Percentiles rank a stretch among this genome's conserved stretches.
phyloP scores from a whole-genome alignment of 2,797 vertebrate genomes.

The Catamblyrhynchus diadema region DNA sequence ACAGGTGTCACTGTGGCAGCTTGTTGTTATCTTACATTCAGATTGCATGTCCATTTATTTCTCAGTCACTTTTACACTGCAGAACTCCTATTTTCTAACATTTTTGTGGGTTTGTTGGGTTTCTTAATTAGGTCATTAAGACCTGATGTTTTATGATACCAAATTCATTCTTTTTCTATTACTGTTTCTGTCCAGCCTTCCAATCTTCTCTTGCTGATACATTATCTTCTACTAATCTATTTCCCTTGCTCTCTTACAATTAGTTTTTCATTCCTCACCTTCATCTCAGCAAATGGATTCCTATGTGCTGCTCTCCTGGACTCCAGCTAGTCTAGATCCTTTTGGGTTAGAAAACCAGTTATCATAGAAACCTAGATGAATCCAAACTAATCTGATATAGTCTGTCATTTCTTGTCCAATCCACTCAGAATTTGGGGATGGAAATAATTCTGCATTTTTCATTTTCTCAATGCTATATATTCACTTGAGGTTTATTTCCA shows the following conservation, averaged over 20 bases:
- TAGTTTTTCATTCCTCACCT: background rate
- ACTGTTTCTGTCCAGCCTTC: background rate
- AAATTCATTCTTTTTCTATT: background rate
- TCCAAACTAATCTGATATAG: background rate
- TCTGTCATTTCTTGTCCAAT: background rate
- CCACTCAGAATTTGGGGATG: background rate
- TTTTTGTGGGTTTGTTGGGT: rapidly evolving
- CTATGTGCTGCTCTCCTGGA: background rate
- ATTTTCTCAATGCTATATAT: background rate
- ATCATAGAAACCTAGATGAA: background rate
- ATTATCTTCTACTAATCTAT: background rate
- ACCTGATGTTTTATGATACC: background rate
- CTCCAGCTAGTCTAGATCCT: background rate
- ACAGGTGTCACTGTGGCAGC: background rate
- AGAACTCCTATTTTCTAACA: background rate
- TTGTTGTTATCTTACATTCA: background rate
- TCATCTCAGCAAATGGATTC: background rate
- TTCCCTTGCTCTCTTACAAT: background rate
- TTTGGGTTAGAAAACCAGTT: background rate
- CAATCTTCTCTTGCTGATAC: background rate
- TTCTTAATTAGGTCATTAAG: background rate
- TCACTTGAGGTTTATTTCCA: background rate
- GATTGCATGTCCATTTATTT: background rate
- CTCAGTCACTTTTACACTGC: background rate
- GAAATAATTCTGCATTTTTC: background rate